phyloP scores from a whole-genome alignment of 1,140 invertebrate genomes.

The Drosophila varians region DNA sequence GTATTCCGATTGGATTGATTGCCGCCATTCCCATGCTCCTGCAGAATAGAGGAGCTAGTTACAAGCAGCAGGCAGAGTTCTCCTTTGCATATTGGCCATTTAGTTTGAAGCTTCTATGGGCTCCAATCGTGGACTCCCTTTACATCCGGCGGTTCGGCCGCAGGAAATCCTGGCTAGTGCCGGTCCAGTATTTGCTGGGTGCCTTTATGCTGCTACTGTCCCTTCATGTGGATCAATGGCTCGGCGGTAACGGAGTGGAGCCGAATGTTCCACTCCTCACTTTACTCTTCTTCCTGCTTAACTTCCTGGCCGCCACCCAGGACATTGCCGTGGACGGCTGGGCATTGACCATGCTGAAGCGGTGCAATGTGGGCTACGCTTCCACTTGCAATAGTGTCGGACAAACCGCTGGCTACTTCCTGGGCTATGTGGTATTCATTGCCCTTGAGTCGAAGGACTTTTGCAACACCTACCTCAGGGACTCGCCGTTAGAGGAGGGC shows the following conservation, averaged over 20 bases:
- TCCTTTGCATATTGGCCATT: conserved; percentile 99
- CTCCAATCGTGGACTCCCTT: conserved; percentile 97
- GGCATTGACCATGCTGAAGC: conserved; percentile 99
- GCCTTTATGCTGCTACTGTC: conserved; percentile 94
- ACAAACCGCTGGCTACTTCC: conserved; percentile 98
- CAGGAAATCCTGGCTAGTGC: conserved; percentile 98
- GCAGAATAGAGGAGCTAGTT: conserved; percentile 94
- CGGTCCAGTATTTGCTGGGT: conserved; percentile 94
- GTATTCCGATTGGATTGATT: conserved; percentile 96
- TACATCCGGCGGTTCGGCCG: conserved; percentile 93
- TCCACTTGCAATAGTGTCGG: conserved; percentile 99
- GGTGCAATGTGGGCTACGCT: conserved; percentile 98
- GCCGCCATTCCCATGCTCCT: conserved; percentile 97
- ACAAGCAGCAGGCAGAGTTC: conserved; percentile 98
- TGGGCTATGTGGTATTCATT: conserved; percentile 98
- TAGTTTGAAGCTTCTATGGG: conserved; percentile 98
- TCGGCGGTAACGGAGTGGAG: conserved; percentile 87
- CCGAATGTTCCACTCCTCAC: conserved; percentile 94
- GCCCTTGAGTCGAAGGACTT: conserved; percentile 98
- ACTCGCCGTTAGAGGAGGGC: conserved; percentile 87
- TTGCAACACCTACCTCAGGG: conserved; percentile 96
- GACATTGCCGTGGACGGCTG: conserved; percentile 99
- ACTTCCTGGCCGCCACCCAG: conserved; percentile 99
- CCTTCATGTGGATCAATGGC: conserved; percentile 88
- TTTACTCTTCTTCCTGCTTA: conserved; percentile 94